Percentiles rank a stretch among this genome's conserved stretches.
These are phyloP conservation scores for Motacilla tschutschensis DNA, from an alignment of 2,113 vertebrate genomes.

Conservation along the genomic window DNA sequence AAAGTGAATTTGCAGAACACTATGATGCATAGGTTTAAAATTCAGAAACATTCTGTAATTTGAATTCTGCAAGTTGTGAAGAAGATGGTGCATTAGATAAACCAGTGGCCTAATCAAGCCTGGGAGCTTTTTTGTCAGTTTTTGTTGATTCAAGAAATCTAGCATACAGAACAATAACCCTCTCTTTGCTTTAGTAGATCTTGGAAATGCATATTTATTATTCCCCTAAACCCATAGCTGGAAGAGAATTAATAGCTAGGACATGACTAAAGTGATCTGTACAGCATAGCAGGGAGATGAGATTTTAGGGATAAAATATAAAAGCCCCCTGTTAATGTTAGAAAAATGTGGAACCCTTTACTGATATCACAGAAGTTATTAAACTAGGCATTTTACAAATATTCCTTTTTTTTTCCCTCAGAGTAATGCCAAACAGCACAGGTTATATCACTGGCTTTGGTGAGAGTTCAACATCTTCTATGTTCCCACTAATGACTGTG, in stretches of 20 bases:
- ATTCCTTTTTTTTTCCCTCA: not conserved
- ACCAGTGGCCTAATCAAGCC: not conserved
- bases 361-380: not conserved
- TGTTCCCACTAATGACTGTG: not conserved
- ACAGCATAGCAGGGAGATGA: not conserved
- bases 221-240: not conserved
- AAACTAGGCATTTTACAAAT: not conserved
- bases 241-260: not conserved
- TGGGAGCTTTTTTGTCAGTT: not conserved
- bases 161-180: not conserved
- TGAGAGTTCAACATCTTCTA: not conserved
- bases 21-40: not conserved
- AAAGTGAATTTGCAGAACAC: not conserved
- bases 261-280: not conserved
- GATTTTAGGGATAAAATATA: not conserved
- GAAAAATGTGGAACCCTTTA: not conserved
- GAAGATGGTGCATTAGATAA: not conserved
- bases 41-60: not conserved
- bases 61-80: not conserved
- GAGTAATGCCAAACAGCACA: not conserved
- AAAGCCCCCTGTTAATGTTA: not conserved
- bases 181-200: not conserved
- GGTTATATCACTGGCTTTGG: not conserved
- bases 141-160: not conserved
- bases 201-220: not conserved